A percentile compares a stretch with the other conserved stretches of the same genome.
These are phyloP conservation scores for Battus philenor DNA, from an alignment of 1,140 invertebrate genomes.

Conservation along the genomic window DNA sequence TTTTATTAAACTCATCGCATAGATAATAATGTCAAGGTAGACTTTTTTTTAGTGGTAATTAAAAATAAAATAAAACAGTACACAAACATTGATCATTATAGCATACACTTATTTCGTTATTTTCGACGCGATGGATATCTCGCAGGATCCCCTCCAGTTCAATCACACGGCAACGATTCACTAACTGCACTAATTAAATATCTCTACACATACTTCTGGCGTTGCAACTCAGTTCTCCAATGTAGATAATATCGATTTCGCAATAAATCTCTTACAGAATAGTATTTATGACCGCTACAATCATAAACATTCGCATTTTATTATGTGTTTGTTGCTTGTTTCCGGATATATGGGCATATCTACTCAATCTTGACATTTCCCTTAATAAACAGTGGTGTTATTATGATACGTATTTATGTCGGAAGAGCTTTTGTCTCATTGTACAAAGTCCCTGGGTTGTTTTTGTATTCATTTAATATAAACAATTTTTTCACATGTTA, in stretches of 20 bases:
- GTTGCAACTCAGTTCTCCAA: neutral
- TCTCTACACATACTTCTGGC: neutral
- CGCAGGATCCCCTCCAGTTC: too few relatives aligned
- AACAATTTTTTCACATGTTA: conserved; percentile 50
- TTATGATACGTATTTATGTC: conserved; percentile 41
- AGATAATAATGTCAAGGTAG: too few relatives aligned
- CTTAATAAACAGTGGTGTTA: conserved; percentile 40
- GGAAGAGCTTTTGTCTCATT: conserved; percentile 55
- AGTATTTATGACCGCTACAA: conserved; percentile 25
- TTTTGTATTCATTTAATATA: conserved; percentile 51
- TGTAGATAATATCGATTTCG: conserved; percentile 18
- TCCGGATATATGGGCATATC: conserved; percentile 28
- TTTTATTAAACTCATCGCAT: too few relatives aligned
- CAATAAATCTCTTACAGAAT: conserved; percentile 26
- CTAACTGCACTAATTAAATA: conserved; percentile 37
- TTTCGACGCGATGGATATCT: too few relatives aligned
- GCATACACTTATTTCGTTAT: too few relatives aligned
- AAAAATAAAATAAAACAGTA: too few relatives aligned
- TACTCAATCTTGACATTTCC: conserved; percentile 21
- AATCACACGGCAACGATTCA: conserved; percentile 8
- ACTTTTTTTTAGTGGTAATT: too few relatives aligned
- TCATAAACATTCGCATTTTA: conserved; percentile 32
- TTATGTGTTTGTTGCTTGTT: conserved; percentile 24
- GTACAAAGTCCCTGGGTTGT: conserved; percentile 49
- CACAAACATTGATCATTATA: too few relatives aligned